phyloP scores from a whole-genome alignment of 1,140 invertebrate species.

The Adoxophyes honmai region DNA sequence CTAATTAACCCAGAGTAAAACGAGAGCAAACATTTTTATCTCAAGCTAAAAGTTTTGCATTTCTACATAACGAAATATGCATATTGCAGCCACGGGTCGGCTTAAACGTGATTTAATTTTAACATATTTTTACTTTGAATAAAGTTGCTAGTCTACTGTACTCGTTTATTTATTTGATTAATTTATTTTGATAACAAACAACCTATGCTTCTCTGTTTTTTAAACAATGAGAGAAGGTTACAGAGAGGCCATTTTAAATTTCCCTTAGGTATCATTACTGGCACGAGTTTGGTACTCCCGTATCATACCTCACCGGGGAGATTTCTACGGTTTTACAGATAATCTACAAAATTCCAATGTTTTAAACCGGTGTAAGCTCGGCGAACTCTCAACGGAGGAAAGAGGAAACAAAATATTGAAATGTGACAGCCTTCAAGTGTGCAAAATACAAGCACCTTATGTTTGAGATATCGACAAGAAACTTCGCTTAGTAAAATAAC shows the following conservation, averaged over 20 bases:
- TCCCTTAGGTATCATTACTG: neutral
- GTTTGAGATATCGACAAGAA: too few relatives aligned
- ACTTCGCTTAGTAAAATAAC: too few relatives aligned
- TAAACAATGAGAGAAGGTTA: slow-evolving; percentile 6
- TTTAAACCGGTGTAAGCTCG: too few relatives aligned
- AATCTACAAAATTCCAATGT: neutral
- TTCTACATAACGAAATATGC: neutral
- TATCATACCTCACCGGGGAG: neutral
- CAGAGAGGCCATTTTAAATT: slow-evolving; percentile 2
- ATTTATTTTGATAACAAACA: too few relatives aligned
- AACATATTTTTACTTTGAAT: too few relatives aligned
- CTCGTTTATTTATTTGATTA: too few relatives aligned
- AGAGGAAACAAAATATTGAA: too few relatives aligned
- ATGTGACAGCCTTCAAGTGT: too few relatives aligned
- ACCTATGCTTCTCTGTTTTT: neutral
- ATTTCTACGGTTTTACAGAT: neutral
- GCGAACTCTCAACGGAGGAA: too few relatives aligned
- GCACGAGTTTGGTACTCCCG: neutral
- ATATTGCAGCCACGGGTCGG: neutral
- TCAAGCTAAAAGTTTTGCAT: neutral
- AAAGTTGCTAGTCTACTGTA: too few relatives aligned
- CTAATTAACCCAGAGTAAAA: slow-evolving; percentile 6
- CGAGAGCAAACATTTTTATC: slow-evolving; percentile 6
- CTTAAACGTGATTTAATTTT: neutral
- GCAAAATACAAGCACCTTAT: too few relatives aligned